Base-by-base conservation (phyloP, 2,888 invertebrate genomes). In the Loripinus fragilis region DNA sequence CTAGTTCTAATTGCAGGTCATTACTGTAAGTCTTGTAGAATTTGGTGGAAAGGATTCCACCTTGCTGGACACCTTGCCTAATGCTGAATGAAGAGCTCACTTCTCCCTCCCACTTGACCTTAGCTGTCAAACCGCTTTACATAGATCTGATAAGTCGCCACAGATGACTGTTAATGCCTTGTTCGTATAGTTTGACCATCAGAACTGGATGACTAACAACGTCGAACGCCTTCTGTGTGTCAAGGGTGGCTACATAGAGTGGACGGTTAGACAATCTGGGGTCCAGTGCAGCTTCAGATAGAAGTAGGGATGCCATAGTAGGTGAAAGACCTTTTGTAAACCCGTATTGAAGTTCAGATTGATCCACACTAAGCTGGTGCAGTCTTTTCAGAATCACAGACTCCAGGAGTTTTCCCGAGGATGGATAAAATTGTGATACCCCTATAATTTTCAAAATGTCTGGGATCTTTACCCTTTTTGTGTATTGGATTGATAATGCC, bases 201-300 rank as follows among this genome's bases (percentile, higher is more conserved):
- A 74, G 3, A 10, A 74, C 66, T 0, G 25, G 25, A 42, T 68
- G 74, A 28, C 30, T 50, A 7, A 74, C 67, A 1, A 74, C 68
- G 20, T 74, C 68, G 33, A 74, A 74, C n/a, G 74, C 66, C 30
- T 73, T 73, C 28, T 48, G 66, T 28, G 42, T 35, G 28, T 73
- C 74, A 10, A 67, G 30, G 2, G 74, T 74, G 0, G 74, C 67
- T 45, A 73, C 8, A 38, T 66, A 66, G 35, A 66, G 15, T 33
- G 66, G 66, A 5, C 66, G 42, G 38, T 66, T 66, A n/a, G 10
- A 41, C n/a, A 35, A 2, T 12, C 10, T 35, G n/a, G 66, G 12
- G 38, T 66, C 66, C 3, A 41, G 42, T 5, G 38, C 42, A 35
- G 66, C 38, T 25, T 66, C 66, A 10, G 66, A 66, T 23, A 74